Base-by-base conservation (phyloP, 1,140 invertebrate species). In the Ephestia elutella region DNA sequence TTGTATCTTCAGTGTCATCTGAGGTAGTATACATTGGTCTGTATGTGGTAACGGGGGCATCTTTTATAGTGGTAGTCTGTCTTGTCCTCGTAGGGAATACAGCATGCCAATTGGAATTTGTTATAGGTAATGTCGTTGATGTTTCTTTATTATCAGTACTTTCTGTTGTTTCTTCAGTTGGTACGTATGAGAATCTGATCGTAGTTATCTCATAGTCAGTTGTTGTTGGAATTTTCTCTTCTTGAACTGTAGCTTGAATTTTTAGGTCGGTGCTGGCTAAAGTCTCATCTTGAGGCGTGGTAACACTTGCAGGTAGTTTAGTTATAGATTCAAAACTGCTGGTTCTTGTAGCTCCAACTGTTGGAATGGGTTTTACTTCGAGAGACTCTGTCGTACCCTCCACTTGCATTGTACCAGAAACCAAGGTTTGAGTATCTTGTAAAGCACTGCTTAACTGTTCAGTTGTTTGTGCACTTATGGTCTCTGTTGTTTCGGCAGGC, bases 241-340 rank as follows among this genome's bases (percentile, higher is more conserved):
- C 58, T 21, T 68, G 70, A 48, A 65, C 38, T 10, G 18, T 21
- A 15, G 63, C 65, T 63, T 77, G 65, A 63, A 71, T 76, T 49
- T 67, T 71, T 19, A 71, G 66, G 58, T 81, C 69, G 32, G 62
- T 67, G 60, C 58, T 71, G 57, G 53, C 63, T 56, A 62, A 49
- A 61, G 63, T 75, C 5, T 87, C 82, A 61, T 80, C 80, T 56
- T 64, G 73, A 17, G 86, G 86, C 19, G 84, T 87, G 35, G 86
- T 88, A 25, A 83, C 57, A 28, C 62, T 79, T 35, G 80, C 66
- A 56, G 84, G 82, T 58, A 88, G 62, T 75, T 87, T 88, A 54
- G 86, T 88, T 68, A 88, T 86, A 53, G 84, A 87, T 82, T 85
- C 83, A 64, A 86, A 86, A 68, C 77, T 79, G 66, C 70, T 82